Evolutionary conservation across 1,140 invertebrate genomes (phyloP).

Genomic region (Brachionus sp.): DNA sequence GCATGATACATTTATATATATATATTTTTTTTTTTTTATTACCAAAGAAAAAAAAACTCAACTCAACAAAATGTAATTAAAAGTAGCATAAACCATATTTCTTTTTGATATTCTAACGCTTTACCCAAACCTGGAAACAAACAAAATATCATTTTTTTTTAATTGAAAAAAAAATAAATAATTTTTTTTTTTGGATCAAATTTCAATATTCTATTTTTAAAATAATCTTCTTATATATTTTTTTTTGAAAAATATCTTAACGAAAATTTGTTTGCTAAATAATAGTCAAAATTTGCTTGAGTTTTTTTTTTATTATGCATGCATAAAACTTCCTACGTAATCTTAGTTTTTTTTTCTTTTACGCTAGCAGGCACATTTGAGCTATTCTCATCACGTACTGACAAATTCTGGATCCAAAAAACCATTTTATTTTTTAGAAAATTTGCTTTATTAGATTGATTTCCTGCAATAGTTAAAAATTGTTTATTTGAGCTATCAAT

Average conservation of each 20-base stretch:
- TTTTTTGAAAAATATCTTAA: neutral
- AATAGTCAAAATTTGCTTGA: neutral
- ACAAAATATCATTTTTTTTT: neutral
- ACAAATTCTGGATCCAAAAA: neutral
- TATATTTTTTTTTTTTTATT: neutral
- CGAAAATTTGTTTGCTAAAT: neutral
- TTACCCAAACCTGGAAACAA: neutral
- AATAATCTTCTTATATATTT: neutral
- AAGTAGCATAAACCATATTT: neutral
- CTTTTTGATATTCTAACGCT: neutral
- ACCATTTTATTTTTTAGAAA: neutral
- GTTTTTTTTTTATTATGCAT: too few species aligned
- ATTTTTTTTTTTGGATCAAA: neutral
- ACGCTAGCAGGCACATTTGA: slow-evolving; percentile 6
- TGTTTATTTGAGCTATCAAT: neutral
- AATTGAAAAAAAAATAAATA: neutral
- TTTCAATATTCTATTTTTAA: neutral
- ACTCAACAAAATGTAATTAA: neutral
- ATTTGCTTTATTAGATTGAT: neutral
- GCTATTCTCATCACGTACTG: neutral
- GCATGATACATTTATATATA: neutral
- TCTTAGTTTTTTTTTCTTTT: neutral
- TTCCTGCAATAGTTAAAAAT: neutral
- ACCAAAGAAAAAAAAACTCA: neutral
- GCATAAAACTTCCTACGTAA: slow-evolving; percentile 3